A percentile compares a stretch with the other conserved stretches of the same genome.
Conservation (phyloP, 2,113 vertebrate species). For the Nestor notabilis region DNA sequence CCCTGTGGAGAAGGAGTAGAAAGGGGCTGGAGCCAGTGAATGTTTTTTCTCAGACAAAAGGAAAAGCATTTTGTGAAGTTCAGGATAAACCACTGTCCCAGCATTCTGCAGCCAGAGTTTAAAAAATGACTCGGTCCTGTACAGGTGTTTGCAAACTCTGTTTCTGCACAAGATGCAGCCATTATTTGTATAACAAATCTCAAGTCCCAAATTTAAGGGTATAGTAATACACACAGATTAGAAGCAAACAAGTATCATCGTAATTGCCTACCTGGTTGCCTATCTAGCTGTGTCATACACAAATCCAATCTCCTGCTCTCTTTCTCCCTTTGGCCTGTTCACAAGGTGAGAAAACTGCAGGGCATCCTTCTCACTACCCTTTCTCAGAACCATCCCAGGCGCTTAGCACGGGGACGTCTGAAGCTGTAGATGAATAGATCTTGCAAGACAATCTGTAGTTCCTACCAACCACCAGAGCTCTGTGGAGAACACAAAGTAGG, state of each 20-base stretch:
- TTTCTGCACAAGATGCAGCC: background rate
- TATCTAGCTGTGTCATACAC: background rate
- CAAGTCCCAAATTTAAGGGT: background rate
- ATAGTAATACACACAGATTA: background rate
- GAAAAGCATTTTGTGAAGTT: background rate
- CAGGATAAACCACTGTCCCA: background rate
- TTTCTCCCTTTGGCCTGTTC: background rate
- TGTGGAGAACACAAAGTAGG: background rate
- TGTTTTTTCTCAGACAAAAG: background rate
- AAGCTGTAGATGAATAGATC: background rate
- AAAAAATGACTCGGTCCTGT: background rate
- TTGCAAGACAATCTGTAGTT: background rate
- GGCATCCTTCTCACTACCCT: background rate
- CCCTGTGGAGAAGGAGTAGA: background rate
- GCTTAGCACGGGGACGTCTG: rapidly evolving
- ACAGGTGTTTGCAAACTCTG: background rate
- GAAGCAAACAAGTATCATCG: background rate
- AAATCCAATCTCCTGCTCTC: background rate
- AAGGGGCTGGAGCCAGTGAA: background rate
- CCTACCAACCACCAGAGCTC: background rate
- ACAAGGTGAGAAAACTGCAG: background rate
- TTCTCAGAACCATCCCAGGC: background rate
- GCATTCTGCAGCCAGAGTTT: background rate
- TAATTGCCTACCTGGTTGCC: background rate
- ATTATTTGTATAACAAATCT: background rate